Base-by-base conservation (phyloP, 2,113 vertebrate species). In the Odontesthes bonariensis region DNA sequence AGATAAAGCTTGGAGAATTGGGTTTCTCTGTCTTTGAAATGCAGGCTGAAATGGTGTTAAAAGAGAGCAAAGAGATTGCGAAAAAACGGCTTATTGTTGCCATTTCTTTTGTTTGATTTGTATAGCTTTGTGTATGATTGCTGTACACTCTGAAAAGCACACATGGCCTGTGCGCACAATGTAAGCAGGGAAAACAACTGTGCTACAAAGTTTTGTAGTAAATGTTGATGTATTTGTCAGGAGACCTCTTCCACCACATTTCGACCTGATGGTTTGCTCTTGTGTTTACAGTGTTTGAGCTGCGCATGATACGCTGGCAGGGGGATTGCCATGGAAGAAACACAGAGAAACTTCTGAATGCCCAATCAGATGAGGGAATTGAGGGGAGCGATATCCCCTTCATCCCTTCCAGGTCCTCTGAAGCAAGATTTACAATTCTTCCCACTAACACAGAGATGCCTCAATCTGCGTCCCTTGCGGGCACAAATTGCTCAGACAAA, bases 1-100 rank as follows among this genome's bases (percentile, higher is more conserved):
- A 83, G 83, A 90, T 82, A 89, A 85, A 82, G 74, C 74, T 79
- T 5, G 8, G 69, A 77, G 77, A 88, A 85, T 77, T 80, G 55
- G 10, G 1, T 62, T 78, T 77, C 64, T 64, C 42, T 78, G 65
- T 76, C 51, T 84, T 84, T 82, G 69, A 82, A 87, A 86, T 83
- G 46, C 63, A 80, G 69, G 56, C 74, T 81, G 64, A 77, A 84
- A 82, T 75, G 19, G 51, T 81, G 54, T 81, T 81, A 82, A 77
- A 81, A 75, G 66, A 65, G 57, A 80, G 78, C 57, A 77, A 59
- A 74, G 76, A 74, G 67, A 83, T 82, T 58, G 60, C 35, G 54
- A 66, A 59, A 71, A 27, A 88, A 81, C 58, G 31, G 62, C 47
- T 57, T 71, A 64, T 56, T 80, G 78, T 79, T 75, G 60, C 59